These are phyloP conservation scores for Tillus elongatus DNA, from an alignment of 2,888 invertebrate species.

Conservation along the genomic window DNA sequence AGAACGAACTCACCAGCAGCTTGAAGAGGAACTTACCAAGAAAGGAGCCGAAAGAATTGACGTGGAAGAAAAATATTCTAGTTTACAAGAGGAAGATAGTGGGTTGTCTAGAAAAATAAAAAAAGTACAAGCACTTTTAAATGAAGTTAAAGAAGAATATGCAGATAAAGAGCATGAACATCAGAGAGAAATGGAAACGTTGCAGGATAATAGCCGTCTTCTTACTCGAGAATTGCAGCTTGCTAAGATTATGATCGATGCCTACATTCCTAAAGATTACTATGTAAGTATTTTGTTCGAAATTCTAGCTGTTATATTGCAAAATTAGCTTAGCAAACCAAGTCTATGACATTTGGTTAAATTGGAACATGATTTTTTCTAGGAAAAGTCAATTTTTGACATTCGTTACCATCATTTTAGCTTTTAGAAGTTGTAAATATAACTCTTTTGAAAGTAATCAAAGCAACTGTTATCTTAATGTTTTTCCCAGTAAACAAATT, in stretches of 20 bases:
- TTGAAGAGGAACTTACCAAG: conserved; percentile 74
- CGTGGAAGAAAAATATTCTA: conserved; percentile 90
- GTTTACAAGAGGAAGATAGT: conserved; percentile 87
- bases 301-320: too few relatives aligned
- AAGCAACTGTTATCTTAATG: too few relatives aligned
- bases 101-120: conserved; percentile 89
- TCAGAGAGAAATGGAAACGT: conserved; percentile 93
- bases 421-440: too few relatives aligned
- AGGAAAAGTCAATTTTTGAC: too few relatives aligned
- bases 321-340: too few relatives aligned
- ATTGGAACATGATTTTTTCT: too few relatives aligned
- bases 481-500: too few relatives aligned
- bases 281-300: conserved; percentile 49
- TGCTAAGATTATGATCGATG: conserved; percentile 83
- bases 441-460: too few relatives aligned
- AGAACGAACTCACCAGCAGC: conserved; percentile 66
- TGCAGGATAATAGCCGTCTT: conserved; percentile 86
- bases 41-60: conserved; percentile 90
- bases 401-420: too few relatives aligned
- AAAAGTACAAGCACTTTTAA: conserved; percentile 76
- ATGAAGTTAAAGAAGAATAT: conserved; percentile 76
- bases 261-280: conserved; percentile 89
- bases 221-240: conserved; percentile 83
- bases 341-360: too few relatives aligned
- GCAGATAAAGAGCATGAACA: conserved; percentile 88